A percentile compares a stretch with the other conserved stretches of the same genome.
phyloP scores from a whole-genome alignment of 2,113 vertebrate species.

The Brachionichthys hirsutus region DNA sequence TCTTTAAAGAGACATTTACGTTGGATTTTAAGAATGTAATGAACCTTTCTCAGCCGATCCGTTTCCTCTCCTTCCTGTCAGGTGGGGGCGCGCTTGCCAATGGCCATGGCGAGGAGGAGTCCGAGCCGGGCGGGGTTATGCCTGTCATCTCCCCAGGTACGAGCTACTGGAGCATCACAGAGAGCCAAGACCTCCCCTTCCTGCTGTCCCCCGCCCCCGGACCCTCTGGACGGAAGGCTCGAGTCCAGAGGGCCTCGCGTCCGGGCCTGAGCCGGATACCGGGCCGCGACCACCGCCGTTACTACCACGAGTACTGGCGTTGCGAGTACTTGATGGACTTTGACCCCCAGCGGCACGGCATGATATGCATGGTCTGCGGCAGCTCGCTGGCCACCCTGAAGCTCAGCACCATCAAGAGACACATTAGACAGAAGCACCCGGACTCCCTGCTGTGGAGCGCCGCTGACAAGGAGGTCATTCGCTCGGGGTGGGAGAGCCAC shows the following conservation, averaged over 20 bases:
- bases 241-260: slow-evolving; percentile 81
- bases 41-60: neutral
- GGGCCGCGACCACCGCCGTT: slow-evolving; percentile 87
- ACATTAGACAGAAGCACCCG: slow-evolving; percentile 90
- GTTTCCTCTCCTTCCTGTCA: slow-evolving; percentile 12
- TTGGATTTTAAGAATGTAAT: no score
- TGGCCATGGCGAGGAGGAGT: slow-evolving; percentile 60
- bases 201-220: slow-evolving; percentile 72
- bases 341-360: slow-evolving; percentile 85
- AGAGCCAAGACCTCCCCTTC: slow-evolving; percentile 69
- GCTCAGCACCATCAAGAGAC: slow-evolving; percentile 93
- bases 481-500: slow-evolving; percentile 90
- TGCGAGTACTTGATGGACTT: slow-evolving; percentile 94
- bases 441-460: slow-evolving; percentile 89
- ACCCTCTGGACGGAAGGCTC: slow-evolving; percentile 73
- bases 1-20: no score
- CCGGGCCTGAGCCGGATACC: slow-evolving; percentile 87
- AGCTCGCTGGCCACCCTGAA: slow-evolving; percentile 90
- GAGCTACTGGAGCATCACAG: slow-evolving; percentile 80
- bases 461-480: slow-evolving; percentile 88
- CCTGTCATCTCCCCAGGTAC: slow-evolving; percentile 72
- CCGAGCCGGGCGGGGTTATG: slow-evolving; percentile 23
- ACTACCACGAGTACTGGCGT: slow-evolving; percentile 95
- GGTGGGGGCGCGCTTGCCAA: slow-evolving; percentile 67
- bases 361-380: slow-evolving; percentile 96